Evolutionary conservation across 2,113 vertebrate species (phyloP), one percentile per base, ranked within the genome.

Genomic region (Toxotes chatareus): DNA sequence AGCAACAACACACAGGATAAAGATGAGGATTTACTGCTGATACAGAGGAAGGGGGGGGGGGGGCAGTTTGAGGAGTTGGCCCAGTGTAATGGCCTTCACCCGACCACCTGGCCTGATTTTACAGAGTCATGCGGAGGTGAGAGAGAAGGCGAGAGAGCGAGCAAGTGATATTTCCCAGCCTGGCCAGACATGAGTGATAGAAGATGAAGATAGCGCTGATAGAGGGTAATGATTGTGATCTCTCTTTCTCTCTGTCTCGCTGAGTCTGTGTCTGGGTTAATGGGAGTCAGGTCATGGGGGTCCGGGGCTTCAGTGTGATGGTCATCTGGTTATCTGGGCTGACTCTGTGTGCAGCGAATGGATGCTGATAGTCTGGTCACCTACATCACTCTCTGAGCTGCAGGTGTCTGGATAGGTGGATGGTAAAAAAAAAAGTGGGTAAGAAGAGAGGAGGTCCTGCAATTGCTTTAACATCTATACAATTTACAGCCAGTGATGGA

Each of bases 191-290:
- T 84, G 90, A 91, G 85, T 86, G 89, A 91, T 86, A 56, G 82
- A 72, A 78, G 79, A 82, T 89, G 79, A 86, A 83, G 87, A 85
- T 83, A 71, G 86, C 2, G 46, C 77, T 91, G 91, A 91, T 88
- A 79, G 83, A 88, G 90, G 92, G 82, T 85, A 88, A 91, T 91
- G 90, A 91, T 75, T 88, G 88, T 82, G 86, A 87, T 88, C 86
- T 80, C 86, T 76, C 70, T 71, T 60, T 79, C 77, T 80, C 66
- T 81, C 73, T 56, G 56, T 76, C 64, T 87, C 40, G 4, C 70
- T 74, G 59, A 68, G 80, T 56, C 42, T 19, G 38, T 70, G 83
- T 78, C 77, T 67, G 83, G 91, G 83, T 86, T 92, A 92, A 92
- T 92, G 87, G 88, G 85, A 88, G 87, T 80, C 80, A 71, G 88